Base-by-base conservation (phyloP, 2,113 vertebrate species). In the Ceyx margarethae region DNA sequence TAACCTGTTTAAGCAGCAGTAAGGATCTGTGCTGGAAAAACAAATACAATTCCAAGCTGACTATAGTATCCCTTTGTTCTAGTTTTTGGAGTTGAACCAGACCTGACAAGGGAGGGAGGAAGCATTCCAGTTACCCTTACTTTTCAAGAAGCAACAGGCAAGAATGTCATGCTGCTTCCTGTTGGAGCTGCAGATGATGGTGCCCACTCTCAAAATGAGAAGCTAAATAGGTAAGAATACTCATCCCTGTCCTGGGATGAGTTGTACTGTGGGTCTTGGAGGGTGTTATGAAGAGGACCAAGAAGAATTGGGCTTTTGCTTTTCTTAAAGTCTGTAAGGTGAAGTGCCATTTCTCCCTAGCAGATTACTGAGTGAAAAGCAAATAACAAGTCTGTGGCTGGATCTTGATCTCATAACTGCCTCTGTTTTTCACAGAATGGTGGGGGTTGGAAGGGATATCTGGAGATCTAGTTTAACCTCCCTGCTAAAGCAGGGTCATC, bases 181-280 rank as follows among this genome's bases (percentile, higher is more conserved):
- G 71, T 99, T 35, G 99, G 99, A 20, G 98, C 99, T 15, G 98
- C 98, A 3, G 99, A 99, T 29, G 99, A 99, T 10, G 99, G 99
- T 1, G 99, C 99, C 31, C 99, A 99, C 95, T 99, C 99, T 23
- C 99, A 99, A 96, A 99, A 99, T 43, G 99, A 99, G 88, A 99
- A 99, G 87, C 69, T 99, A 74, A 99, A 99, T 96, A 98, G 99
- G 99, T 99, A 96, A 95, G 13, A 77, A 42, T 19, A 46, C 22
- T 28, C 79, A n/a, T 29, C 11, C 9, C 18, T 53, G 2, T 60
- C 7, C 4, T 1, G 13, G n/a, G 3, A 12, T 87, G 42, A 58
- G n/a, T 35, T 61, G 29, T 69, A 8, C 35, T 57, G 33, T 28
- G 37, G 15, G 3, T n/a, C 26, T 61, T 83, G 60, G 26, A 4